Evolutionary conservation across 2,888 invertebrate genomes (phyloP).

Genomic region (Craniophora ligustri): DNA sequence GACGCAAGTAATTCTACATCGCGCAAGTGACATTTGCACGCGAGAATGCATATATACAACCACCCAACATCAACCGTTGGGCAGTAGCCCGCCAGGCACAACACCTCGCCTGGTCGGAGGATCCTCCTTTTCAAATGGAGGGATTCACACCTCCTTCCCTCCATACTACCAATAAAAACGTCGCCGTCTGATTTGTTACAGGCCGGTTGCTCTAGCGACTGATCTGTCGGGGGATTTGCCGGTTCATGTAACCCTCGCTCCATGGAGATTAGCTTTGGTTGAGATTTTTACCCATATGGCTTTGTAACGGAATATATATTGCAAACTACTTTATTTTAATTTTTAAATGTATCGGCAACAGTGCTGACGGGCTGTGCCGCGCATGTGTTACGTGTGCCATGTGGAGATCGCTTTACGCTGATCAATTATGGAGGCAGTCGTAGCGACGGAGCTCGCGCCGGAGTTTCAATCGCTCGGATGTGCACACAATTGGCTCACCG

Average conservation of each 20-base stretch:
- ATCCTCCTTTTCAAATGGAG: too few relatives aligned
- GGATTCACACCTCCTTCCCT: too few relatives aligned
- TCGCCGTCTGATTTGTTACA: slow-evolving; percentile 7
- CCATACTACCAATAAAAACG: slow-evolving; percentile 1
- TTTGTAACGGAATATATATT: too few relatives aligned
- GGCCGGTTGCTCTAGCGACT: neutral
- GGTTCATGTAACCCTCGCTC: neutral
- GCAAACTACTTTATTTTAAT: too few relatives aligned
- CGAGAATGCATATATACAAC: too few relatives aligned
- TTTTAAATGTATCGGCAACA: too few relatives aligned
- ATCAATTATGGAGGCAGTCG: slow-evolving; percentile 20
- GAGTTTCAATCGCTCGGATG: slow-evolving; percentile 13
- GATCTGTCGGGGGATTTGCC: slow-evolving; percentile 1
- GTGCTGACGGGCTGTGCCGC: neutral
- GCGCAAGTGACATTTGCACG: too few relatives aligned
- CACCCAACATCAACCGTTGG: too few relatives aligned
- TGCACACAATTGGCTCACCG: slow-evolving; percentile 33
- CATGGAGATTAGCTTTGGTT: neutral
- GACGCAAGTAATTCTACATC: too few relatives aligned
- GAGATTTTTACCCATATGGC: slow-evolving; percentile 10
- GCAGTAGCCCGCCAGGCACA: too few relatives aligned
- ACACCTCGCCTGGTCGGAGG: too few relatives aligned
- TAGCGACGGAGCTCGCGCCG: slow-evolving; percentile 19
- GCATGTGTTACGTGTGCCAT: neutral
- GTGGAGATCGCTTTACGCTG: slow-evolving; percentile 12